Percentiles rank a stretch among this genome's conserved stretches.
These are phyloP conservation scores for Ichneumoninae sp. DNA, from an alignment of 2,888 invertebrate genomes.

Conservation along the genomic window DNA sequence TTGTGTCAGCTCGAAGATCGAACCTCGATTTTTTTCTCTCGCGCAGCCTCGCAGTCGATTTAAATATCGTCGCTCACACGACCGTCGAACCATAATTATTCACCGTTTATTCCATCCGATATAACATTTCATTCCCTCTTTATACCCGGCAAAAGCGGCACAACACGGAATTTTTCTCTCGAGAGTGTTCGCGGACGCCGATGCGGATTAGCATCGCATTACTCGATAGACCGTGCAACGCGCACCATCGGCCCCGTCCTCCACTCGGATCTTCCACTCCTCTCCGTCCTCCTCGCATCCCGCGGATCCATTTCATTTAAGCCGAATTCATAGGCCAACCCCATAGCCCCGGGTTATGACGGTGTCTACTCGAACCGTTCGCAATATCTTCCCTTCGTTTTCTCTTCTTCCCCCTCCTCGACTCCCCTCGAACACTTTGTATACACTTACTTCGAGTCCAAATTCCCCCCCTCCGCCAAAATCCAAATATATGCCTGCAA, in stretches of 20 bases:
- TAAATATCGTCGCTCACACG: constrained; percentile 16
- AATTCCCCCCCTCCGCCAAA: constrained; percentile 30
- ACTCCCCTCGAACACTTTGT: constrained; percentile 45
- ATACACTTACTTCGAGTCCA: constrained; percentile 52
- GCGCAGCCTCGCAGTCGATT: background rate
- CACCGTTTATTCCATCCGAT: constrained; percentile 1
- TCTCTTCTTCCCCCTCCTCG: constrained; percentile 51
- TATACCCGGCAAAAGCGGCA: background rate
- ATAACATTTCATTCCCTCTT: background rate
- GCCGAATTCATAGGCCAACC: constrained; percentile 83
- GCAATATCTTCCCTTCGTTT: constrained; percentile 49
- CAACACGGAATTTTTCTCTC: constrained; percentile 25
- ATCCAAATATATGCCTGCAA: constrained; percentile 9
- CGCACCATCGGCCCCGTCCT: background rate
- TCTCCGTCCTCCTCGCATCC: constrained; percentile 21
- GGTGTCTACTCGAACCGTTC: constrained; percentile 54
- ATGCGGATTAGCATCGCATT: constrained; percentile 83
- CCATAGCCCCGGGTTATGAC: constrained; percentile 73
- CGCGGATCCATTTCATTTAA: constrained; percentile 84
- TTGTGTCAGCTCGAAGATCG: background rate
- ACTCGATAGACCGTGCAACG: constrained; percentile 69
- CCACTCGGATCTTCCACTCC: background rate
- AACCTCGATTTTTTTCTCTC: background rate
- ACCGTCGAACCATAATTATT: constrained; percentile 5
- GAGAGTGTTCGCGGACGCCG: constrained; percentile 53